Base-by-base conservation (phyloP, 2,888 invertebrate species). In the Scaptomyza reducta region DNA sequence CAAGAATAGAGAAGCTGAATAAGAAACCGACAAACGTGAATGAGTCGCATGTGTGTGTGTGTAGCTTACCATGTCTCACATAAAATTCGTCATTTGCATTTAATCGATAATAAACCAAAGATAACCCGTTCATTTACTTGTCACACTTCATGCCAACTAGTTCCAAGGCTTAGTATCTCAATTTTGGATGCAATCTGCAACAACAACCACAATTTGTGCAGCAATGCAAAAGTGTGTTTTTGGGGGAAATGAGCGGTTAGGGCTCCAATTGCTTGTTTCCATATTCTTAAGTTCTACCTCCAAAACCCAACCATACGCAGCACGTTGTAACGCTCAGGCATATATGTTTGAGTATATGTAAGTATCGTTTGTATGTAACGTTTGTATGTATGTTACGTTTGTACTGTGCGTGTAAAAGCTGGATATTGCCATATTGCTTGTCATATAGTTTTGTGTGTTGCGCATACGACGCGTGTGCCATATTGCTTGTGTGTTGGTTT, bases 341-440 rank as follows among this genome's bases (percentile, higher is more conserved):
- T 22, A 22, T 22, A 22, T 0, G 22, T 22, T 22, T 22, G 22
- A 22, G 22, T 22, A 3, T 22, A 2, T 22, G 22, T 22, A 22
- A 2, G 22, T 22, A 22, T 22, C n/a, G 22, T 22, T 22, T 3
- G 22, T 2, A 22, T 22, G 3, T 22, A 22, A n/a, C n/a, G 22
- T 22, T 22, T 3, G 22, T 2, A 22, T 22, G 3, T 22, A 22
- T 22, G 22, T 22, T 22, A 22, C 10, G 13, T 13, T 47, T 70
- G 50, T 25, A 9, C 22, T 31, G 62, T 67, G 51, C 60, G 74
- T 77, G 74, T 44, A 45, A 63, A 67, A 64, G 49, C 60, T 60
- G 74, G 65, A 74, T 78, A 59, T 70, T 44, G 65, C 64, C 78
- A 74, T 79, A 77, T 77, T 75, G 79, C 63, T 35, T 18, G 42